These are phyloP conservation scores for Ooceraea biroi DNA, from an alignment of 1,140 invertebrate genomes.

Conservation along the genomic window DNA sequence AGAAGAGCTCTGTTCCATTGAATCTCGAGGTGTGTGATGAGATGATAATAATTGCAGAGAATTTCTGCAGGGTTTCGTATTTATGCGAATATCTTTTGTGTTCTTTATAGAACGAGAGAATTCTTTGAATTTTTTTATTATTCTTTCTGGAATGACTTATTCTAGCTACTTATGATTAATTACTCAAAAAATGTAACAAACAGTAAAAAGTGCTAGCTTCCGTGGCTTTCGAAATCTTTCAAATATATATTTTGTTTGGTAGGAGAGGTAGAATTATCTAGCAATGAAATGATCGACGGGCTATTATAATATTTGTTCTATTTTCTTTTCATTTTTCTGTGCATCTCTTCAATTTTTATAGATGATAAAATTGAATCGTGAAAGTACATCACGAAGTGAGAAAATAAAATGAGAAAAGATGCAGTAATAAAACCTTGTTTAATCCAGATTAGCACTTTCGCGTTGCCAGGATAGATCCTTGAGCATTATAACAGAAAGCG, in stretches of 20 bases:
- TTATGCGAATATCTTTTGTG: no score
- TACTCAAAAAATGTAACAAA: no score
- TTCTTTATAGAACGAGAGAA: no score
- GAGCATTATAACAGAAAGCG: not conserved
- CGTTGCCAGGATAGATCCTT: not conserved
- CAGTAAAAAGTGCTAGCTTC: not conserved
- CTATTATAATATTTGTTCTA: conserved; percentile 37
- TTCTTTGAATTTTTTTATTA: no score
- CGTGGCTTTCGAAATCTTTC: not conserved
- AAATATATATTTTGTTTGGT: conserved; percentile 6
- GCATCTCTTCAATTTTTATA: conserved; percentile 1
- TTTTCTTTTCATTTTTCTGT: conserved; percentile 5
- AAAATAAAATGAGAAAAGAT: not conserved
- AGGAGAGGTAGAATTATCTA: not conserved
- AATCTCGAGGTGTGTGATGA: no score
- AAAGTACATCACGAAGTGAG: not conserved
- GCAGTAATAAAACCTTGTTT: conserved; percentile 10
- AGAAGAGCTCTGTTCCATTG: no score
- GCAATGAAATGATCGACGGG: conserved; percentile 6
- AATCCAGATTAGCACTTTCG: not conserved
- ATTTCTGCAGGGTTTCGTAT: no score
- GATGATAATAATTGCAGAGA: no score
- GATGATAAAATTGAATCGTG: not conserved
- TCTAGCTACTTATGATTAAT: no score
- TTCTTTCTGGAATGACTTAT: no score